A percentile compares a stretch with the other conserved stretches of the same genome.
These are phyloP conservation scores for Sebastes miniatus DNA, from an alignment of 2,797 vertebrate genomes.

Conservation along the genomic window DNA sequence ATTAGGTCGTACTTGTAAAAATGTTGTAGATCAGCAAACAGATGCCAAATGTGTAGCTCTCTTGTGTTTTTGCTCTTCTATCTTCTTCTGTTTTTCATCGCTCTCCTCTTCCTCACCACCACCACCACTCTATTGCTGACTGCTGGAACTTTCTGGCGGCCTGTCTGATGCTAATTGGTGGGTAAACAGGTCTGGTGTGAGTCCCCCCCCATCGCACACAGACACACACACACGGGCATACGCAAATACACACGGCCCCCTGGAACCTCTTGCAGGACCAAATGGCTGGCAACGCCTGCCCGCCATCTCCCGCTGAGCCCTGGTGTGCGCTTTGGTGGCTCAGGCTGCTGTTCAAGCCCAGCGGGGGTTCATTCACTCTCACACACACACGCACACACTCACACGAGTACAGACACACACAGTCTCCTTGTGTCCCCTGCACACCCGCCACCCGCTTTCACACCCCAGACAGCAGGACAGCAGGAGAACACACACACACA, in stretches of 20 bases:
- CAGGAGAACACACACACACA: conserved; percentile 84
- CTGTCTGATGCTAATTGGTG: conserved; percentile 87
- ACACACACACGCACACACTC: conserved; percentile 58
- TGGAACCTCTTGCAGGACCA: conserved; percentile 86
- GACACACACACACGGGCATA: conserved; percentile 63
- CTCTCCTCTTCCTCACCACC: conserved; percentile 65
- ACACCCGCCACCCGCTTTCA: conserved; percentile 85
- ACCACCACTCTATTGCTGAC: conserved; percentile 77
- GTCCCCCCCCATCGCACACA: conserved; percentile 54
- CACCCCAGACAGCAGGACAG: conserved; percentile 89
- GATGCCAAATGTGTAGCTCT: conserved; percentile 62
- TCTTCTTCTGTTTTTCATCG: conserved; percentile 52
- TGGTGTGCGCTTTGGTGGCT: conserved; percentile 87
- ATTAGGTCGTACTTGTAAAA: neutral
- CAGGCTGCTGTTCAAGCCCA: conserved; percentile 88
- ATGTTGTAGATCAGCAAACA: conserved; percentile 37
- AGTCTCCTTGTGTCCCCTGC: conserved; percentile 83
- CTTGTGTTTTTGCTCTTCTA: conserved; percentile 48
- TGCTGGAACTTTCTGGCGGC: conserved; percentile 86
- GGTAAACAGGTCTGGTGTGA: conserved; percentile 84
- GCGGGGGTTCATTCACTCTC: conserved; percentile 82
- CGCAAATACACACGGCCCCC: conserved; percentile 80
- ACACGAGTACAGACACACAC: conserved; percentile 68
- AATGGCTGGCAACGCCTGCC: conserved; percentile 87
- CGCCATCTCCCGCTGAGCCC: conserved; percentile 86